Conservation (phyloP, 53 echinoderm and acorn worm genomes). For the Echinometra lucunter region DNA sequence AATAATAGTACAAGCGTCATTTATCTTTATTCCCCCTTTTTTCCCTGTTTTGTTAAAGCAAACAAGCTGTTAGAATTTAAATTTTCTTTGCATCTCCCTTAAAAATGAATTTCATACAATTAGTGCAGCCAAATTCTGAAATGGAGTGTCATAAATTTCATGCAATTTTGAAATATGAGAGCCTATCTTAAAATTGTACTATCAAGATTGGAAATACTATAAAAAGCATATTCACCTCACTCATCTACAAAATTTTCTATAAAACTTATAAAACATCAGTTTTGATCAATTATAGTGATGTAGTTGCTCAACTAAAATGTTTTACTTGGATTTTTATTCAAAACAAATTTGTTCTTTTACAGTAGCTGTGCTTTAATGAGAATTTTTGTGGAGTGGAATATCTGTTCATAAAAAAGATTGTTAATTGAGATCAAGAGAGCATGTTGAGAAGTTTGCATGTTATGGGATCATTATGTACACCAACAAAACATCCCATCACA, state of each 20-base stretch:
- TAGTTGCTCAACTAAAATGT: not conserved
- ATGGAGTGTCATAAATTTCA: not conserved
- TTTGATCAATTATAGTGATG: not conserved
- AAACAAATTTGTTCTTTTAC: not conserved
- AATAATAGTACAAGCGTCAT: not conserved
- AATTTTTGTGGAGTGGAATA: not conserved
- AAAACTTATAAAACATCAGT: not conserved
- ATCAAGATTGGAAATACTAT: not conserved
- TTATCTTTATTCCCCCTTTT: not conserved
- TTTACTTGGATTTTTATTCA: not conserved
- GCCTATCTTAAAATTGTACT: not conserved
- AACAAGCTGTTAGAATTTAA: conserved; percentile 17
- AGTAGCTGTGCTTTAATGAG: not conserved
- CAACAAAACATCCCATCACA: not conserved
- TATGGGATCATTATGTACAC: conserved; percentile 45
- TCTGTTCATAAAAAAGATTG: not conserved
- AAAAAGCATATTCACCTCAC: not conserved
- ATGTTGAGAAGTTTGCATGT: conserved; percentile 48
- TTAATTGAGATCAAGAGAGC: not conserved
- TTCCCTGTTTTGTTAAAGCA: conserved; percentile 43
- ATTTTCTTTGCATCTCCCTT: not conserved
- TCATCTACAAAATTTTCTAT: not conserved
- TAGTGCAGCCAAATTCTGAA: conserved; percentile 52
- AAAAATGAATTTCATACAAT: conserved; percentile 19
- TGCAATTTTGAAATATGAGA: conserved; percentile 7